Conservation (phyloP, 1,140 invertebrate species). For the Drosophila navojoa region DNA sequence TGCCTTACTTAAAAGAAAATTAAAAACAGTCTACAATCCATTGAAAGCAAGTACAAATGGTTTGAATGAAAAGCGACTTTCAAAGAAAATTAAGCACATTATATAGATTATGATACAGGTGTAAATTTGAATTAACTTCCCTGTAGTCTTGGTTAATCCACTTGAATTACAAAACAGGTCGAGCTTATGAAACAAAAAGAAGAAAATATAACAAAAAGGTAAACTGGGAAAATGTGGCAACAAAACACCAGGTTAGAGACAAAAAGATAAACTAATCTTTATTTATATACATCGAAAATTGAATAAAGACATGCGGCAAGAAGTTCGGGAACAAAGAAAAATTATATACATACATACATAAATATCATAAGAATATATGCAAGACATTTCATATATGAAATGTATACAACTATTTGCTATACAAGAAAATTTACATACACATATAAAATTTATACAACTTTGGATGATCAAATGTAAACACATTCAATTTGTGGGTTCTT, state of each 20-base stretch:
- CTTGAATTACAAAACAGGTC: conserved; percentile 74
- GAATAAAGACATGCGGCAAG: conserved; percentile 38
- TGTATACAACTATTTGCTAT: conserved; percentile 30
- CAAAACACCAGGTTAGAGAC: conserved; percentile 1
- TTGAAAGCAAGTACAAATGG: conserved; percentile 51
- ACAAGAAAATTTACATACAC: conserved; percentile 36
- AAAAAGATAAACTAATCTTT: background rate
- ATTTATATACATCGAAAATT: no score
- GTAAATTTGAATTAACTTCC: conserved; percentile 79
- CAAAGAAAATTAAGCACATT: conserved; percentile 10
- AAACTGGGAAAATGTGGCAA: conserved; percentile 35
- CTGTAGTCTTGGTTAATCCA: conserved; percentile 73
- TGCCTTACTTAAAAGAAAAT: conserved; percentile 6
- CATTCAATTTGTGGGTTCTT: conserved; percentile 29
- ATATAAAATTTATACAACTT: conserved; percentile 14
- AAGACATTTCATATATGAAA: conserved; percentile 19
- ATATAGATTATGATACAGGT: conserved; percentile 35
- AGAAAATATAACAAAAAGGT: conserved; percentile 21
- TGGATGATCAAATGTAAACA: conserved; percentile 38
- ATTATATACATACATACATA: background rate
- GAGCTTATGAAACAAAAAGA: conserved; percentile 28
- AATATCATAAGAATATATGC: conserved; percentile 26
- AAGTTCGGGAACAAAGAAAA: conserved; percentile 18
- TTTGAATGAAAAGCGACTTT: conserved; percentile 11
- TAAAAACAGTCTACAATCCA: conserved; percentile 12